Evolutionary conservation across 2,113 vertebrate genomes (phyloP).

Genomic region (Myrmophylax atrothorax): DNA sequence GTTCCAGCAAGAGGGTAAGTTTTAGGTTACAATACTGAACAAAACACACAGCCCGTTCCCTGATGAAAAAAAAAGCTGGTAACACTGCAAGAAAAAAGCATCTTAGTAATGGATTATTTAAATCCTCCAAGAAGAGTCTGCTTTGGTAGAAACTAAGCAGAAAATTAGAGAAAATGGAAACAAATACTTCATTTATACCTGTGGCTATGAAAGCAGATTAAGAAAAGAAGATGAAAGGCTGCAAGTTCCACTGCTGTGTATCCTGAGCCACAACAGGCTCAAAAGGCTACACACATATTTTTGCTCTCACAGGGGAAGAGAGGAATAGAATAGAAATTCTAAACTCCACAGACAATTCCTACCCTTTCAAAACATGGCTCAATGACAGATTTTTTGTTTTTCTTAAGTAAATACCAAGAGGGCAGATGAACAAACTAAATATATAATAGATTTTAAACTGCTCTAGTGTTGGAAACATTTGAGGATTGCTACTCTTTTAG

Average conservation of each 20-base stretch:
- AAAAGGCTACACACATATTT: background rate
- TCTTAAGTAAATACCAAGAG: background rate
- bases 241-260: background rate
- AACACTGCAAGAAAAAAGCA: background rate
- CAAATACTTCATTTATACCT: constrained; percentile 44
- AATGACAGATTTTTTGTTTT: background rate
- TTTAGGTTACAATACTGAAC: background rate
- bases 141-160: constrained; percentile 40
- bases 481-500: background rate
- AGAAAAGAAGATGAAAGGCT: constrained; percentile 29
- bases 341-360: background rate
- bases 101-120: constrained; percentile 32
- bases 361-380: background rate
- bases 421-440: background rate
- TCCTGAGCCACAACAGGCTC: background rate
- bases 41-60: background rate
- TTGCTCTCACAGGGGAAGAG: background rate
- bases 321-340: background rate
- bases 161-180: constrained; percentile 64
- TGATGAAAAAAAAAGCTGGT: background rate
- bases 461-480: background rate
- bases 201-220: constrained; percentile 2
- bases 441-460: background rate
- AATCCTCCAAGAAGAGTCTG: background rate
- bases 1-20: background rate